These are phyloP conservation scores for Turritopsis rubra DNA, from an alignment of 30 jellyfish, hydroid and myxozoan species.

Conservation along the genomic window DNA sequence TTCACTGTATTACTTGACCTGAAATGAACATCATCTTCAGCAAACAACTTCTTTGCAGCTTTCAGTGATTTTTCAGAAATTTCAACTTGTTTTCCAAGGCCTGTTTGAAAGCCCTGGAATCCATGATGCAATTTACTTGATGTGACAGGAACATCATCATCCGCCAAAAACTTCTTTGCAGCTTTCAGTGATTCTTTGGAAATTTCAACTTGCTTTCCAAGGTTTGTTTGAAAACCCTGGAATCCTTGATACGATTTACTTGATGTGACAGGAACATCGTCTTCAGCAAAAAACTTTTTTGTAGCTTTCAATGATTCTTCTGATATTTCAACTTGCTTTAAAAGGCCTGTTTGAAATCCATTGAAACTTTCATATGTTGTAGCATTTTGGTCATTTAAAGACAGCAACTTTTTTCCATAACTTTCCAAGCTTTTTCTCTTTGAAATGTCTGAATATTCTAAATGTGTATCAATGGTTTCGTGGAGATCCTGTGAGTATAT, in stretches of 20 bases:
- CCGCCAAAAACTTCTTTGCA: constrained; percentile 18
- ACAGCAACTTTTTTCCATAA: no score
- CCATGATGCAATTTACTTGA: not conserved
- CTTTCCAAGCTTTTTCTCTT: not conserved
- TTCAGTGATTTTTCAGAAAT: constrained; percentile 36
- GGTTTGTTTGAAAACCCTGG: constrained; percentile 21
- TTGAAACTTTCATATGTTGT: not conserved
- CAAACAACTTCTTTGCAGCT: constrained; percentile 30
- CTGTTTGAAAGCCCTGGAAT: constrained; percentile 41
- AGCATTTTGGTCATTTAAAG: no score
- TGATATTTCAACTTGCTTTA: not conserved
- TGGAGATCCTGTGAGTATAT: constrained; percentile 8
- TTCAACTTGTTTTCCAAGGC: constrained; percentile 30
- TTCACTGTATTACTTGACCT: not conserved
- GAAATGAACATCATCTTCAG: constrained; percentile 16
- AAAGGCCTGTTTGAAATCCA: not conserved
- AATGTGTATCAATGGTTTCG: not conserved
- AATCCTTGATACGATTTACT: not conserved
- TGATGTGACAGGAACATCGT: not conserved
- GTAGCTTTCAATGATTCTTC: not conserved
- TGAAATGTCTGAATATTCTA: not conserved
- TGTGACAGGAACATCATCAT: not conserved
- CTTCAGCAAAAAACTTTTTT: not conserved
- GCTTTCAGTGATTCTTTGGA: constrained; percentile 37
- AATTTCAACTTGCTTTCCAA: constrained; percentile 37